Evolutionary conservation across 2,888 invertebrate genomes (phyloP).

Genomic region (Drosophila quinaria): DNA sequence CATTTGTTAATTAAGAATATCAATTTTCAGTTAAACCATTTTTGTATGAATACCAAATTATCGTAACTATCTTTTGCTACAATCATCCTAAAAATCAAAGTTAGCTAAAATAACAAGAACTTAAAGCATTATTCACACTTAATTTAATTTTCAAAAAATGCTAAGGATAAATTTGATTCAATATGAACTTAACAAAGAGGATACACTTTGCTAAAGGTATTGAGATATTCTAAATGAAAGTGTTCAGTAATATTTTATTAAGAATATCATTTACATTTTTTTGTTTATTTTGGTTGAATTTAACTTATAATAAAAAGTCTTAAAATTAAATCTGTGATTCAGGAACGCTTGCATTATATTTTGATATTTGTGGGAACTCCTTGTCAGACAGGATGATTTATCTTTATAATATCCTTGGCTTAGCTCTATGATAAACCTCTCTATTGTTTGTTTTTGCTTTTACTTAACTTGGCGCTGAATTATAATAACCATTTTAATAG

Average conservation of each 20-base stretch:
- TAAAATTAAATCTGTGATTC: too few relatives aligned
- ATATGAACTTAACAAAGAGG: background rate
- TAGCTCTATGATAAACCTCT: too few relatives aligned
- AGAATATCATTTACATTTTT: too few relatives aligned
- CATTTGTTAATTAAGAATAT: conserved; percentile 5
- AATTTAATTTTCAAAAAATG: background rate
- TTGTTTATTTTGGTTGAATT: too few relatives aligned
- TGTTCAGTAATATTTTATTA: too few relatives aligned
- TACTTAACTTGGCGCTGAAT: background rate
- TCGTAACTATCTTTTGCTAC: background rate
- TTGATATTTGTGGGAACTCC: too few relatives aligned
- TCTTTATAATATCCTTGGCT: too few relatives aligned
- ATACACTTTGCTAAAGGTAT: background rate
- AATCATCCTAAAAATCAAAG: background rate
- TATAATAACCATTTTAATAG: background rate
- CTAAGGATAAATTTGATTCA: background rate
- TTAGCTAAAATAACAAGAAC: background rate
- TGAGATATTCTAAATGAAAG: too few relatives aligned
- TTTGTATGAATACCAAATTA: background rate
- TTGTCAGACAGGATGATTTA: too few relatives aligned
- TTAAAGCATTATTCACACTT: background rate
- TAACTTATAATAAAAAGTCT: too few relatives aligned
- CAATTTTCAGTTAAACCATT: background rate
- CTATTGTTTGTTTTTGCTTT: too few relatives aligned
- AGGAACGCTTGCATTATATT: too few relatives aligned